Evolutionary conservation across 2,888 invertebrate genomes (phyloP).

Genomic region (Rhagophthalmus giganteus): DNA sequence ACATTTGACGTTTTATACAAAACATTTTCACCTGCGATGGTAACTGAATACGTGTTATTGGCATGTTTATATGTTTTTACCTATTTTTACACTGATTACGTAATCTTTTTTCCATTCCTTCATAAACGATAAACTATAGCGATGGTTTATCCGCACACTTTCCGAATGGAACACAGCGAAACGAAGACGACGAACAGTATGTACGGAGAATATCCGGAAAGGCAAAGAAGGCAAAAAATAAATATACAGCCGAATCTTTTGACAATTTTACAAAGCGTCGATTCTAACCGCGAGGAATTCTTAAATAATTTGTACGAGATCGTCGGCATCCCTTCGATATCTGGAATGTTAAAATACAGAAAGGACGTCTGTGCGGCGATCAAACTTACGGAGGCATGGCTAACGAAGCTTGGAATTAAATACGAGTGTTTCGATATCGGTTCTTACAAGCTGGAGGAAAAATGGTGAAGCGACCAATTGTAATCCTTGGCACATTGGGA

Average conservation of each 20-base stretch:
- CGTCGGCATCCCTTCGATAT: constrained; percentile 51
- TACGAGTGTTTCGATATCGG: constrained; percentile 54
- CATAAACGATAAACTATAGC: constrained; percentile 2
- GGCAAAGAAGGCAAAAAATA: constrained; percentile 44
- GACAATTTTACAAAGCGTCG: constrained; percentile 52
- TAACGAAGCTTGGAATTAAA: constrained; percentile 51
- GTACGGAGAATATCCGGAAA: constrained; percentile 49
- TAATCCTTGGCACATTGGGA: constrained; percentile 51
- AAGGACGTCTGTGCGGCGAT: constrained; percentile 48
- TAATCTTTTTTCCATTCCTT: constrained; percentile 44
- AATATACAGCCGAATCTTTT: constrained; percentile 49
- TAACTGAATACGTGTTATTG: constrained; percentile 47
- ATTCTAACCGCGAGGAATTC: constrained; percentile 46
- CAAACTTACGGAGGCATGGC: constrained; percentile 50
- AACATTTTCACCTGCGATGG: too few relatives aligned
- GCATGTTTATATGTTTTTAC: constrained; percentile 50
- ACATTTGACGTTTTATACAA: too few relatives aligned
- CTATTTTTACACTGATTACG: constrained; percentile 51
- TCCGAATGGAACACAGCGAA: constrained; percentile 53
- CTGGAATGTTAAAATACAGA: constrained; percentile 44
- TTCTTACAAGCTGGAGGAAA: constrained; percentile 44
- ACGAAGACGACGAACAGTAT: constrained; percentile 50
- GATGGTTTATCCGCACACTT: constrained; percentile 53
- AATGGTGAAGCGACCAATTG: constrained; percentile 49
- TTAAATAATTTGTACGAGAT: constrained; percentile 48